Percentiles rank a stretch among this genome's conserved stretches.
These are phyloP conservation scores for Echinops telfairi DNA, from an alignment of 2,113 vertebrate species.

Conservation along the genomic window DNA sequence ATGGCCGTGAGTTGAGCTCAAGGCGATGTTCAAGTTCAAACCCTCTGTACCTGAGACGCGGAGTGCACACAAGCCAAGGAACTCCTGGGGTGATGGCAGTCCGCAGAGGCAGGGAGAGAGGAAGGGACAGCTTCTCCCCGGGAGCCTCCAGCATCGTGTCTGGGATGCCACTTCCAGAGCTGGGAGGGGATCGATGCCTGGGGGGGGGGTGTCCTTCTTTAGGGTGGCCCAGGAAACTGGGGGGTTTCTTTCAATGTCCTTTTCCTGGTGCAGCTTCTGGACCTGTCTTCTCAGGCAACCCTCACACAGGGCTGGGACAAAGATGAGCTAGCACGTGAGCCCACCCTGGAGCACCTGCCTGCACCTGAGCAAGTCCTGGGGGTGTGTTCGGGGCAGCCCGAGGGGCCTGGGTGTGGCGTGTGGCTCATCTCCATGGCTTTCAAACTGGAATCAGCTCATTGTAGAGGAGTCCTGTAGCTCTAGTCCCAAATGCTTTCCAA, in stretches of 20 bases:
- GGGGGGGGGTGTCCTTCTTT: not conserved
- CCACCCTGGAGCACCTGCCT: fast-evolving
- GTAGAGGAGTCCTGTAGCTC: not conserved
- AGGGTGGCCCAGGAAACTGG: not conserved
- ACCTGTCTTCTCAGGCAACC: not conserved
- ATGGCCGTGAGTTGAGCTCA: no score
- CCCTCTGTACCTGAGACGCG: not conserved
- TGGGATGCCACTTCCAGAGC: not conserved
- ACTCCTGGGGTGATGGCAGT: not conserved
- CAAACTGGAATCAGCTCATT: not conserved
- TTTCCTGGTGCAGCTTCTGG: not conserved
- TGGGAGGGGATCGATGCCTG: not conserved
- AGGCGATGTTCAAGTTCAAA: not conserved
- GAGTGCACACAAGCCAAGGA: not conserved
- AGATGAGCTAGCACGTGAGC: not conserved
- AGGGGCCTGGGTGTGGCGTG: fast-evolving
- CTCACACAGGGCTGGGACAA: not conserved
- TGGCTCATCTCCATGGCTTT: not conserved
- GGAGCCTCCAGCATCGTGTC: not conserved
- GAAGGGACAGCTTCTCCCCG: not conserved
- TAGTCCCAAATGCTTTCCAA: not conserved
- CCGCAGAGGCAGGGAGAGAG: not conserved
- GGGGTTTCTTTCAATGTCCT: not conserved
- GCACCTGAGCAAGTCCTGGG: fast-evolving
- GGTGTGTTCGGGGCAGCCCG: fast-evolving